phyloP scores from a whole-genome alignment of 2,888 invertebrate species.

The Pollenia amentaria region DNA sequence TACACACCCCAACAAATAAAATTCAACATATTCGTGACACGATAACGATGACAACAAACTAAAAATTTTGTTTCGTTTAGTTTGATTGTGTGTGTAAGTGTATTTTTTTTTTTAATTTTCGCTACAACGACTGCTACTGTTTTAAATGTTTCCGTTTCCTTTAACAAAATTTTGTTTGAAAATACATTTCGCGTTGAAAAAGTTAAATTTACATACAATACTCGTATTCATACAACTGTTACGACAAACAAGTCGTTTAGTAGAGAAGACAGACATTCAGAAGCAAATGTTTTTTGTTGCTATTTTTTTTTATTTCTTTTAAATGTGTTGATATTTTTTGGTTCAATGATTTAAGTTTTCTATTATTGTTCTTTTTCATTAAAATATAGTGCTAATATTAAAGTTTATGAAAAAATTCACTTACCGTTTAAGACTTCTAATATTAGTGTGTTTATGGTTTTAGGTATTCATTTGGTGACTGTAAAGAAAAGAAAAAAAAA shows the following conservation, averaged over 20 bases:
- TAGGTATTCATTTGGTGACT: conserved; percentile 17
- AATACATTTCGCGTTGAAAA: conserved; percentile 39
- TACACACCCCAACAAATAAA: background rate
- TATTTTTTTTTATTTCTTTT: background rate
- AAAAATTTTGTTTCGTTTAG: conserved; percentile 35
- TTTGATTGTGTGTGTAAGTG: conserved; percentile 4
- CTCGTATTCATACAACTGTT: conserved; percentile 35
- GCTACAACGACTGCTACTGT: conserved; percentile 51
- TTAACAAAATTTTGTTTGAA: conserved; percentile 57
- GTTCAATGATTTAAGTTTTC: conserved; percentile 31
- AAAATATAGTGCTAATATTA: too few relatives aligned
- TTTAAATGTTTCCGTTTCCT: conserved; percentile 73
- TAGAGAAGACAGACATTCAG: conserved; percentile 43
- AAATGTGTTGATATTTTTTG: conserved; percentile 28
- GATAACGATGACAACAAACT: conserved; percentile 62
- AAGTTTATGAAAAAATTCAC: background rate
- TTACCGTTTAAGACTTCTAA: conserved; percentile 34
- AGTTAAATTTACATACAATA: conserved; percentile 53
- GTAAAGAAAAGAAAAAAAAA: conserved; percentile 1
- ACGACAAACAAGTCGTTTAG: conserved; percentile 60
- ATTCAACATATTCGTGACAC: conserved; percentile 25
- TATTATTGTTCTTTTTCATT: background rate
- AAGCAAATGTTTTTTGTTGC: background rate
- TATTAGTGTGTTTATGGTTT: background rate
- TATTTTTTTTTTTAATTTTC: conserved; percentile 25